A percentile compares a stretch with the other conserved stretches of the same genome.
Conservation (phyloP, 2,797 vertebrate species). For the Gobionotothen gibberifrons region DNA sequence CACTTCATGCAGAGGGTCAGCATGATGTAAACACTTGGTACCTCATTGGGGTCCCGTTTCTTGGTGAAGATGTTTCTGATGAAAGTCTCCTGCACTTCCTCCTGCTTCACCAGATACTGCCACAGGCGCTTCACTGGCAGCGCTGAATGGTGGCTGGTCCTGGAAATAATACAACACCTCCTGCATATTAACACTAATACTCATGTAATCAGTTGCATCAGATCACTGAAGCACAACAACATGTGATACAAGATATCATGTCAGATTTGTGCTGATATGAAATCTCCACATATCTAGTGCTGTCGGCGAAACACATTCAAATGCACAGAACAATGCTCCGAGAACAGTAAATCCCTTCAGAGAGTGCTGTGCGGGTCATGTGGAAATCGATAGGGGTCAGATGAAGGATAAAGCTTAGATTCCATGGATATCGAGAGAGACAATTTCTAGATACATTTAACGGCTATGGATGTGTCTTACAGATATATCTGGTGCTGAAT, state of each 20-base stretch:
- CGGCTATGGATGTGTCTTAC: conserved; percentile 2
- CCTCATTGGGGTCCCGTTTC: conserved; percentile 90
- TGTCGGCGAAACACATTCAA: conserved; percentile 35
- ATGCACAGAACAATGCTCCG: conserved; percentile 7
- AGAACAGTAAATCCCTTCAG: conserved; percentile 20
- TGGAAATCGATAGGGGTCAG: conserved; percentile 22
- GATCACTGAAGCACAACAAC: conserved; percentile 38
- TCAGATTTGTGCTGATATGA: conserved; percentile 28
- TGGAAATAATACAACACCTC: conserved; percentile 65
- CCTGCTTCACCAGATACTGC: conserved; percentile 97
- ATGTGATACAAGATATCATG: conserved; percentile 8
- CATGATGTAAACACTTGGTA: conserved; percentile 61
- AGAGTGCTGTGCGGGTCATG: background rate
- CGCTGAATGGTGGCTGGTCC: conserved; percentile 88
- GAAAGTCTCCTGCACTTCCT: conserved; percentile 96
- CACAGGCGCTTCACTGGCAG: conserved; percentile 95
- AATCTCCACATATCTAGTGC: conserved; percentile 33
- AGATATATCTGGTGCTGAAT: conserved; percentile 13
- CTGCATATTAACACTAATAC: conserved; percentile 21
- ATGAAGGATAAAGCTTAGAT: background rate
- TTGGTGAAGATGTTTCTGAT: conserved; percentile 97
- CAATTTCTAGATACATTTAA: background rate
- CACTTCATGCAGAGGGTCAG: conserved; percentile 43
- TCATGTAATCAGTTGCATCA: conserved; percentile 32
- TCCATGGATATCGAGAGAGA: conserved; percentile 9